Evolutionary conservation across 2,797 vertebrate species (phyloP).

Genomic region (Clamator glandarius): DNA sequence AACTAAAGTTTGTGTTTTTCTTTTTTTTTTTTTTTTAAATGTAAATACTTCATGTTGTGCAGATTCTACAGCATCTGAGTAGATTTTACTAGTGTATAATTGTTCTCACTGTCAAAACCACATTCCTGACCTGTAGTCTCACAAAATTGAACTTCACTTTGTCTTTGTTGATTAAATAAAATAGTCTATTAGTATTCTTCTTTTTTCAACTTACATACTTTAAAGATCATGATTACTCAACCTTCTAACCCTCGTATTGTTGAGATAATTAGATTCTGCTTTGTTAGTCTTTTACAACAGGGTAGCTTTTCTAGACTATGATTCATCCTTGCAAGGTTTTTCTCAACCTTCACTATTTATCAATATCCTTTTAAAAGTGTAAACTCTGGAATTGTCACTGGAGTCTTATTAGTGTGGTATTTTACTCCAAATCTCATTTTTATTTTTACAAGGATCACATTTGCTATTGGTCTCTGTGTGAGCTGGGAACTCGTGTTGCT

Average conservation of each 20-base stretch:
- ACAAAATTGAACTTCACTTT: neutral
- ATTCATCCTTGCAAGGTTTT: conserved; percentile 5
- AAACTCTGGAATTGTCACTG: neutral
- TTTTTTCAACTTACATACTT: neutral
- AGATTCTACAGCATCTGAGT: neutral
- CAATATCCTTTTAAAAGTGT: neutral
- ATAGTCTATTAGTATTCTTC: neutral
- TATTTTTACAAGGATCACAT: neutral
- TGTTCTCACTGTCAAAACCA: neutral
- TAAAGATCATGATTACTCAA: neutral
- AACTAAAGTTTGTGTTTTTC: neutral
- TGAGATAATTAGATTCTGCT: conserved; percentile 26
- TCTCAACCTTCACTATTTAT: neutral
- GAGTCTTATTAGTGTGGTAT: neutral
- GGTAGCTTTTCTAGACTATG: neutral
- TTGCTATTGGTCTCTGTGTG: neutral
- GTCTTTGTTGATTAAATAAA: neutral
- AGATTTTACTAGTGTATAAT: neutral
- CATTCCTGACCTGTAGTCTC: neutral
- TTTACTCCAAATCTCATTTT: neutral
- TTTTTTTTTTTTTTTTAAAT: too few species aligned
- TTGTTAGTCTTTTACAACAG: neutral
- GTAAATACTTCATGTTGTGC: neutral
- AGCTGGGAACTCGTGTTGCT: neutral
- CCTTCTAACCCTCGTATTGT: conserved; percentile 10